A percentile compares a stretch with the other conserved stretches of the same genome.
Conservation (phyloP, 2,113 vertebrate genomes). For the Trematocara stigmaticum region DNA sequence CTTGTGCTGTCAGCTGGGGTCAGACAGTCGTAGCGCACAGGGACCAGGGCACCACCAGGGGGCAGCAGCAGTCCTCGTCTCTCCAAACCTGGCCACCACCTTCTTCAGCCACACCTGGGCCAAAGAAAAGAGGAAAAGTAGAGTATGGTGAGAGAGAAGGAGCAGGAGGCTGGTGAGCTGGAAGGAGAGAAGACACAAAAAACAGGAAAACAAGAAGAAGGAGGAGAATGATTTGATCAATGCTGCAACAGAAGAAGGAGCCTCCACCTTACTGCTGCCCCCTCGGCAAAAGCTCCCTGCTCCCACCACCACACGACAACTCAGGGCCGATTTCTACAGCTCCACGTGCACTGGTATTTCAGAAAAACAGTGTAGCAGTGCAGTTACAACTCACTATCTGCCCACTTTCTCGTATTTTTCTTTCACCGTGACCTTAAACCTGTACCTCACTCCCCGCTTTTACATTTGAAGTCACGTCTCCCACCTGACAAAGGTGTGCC, state of each 20-base stretch:
- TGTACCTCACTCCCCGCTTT: constrained; percentile 35
- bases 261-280: constrained; percentile 53
- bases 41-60: constrained; percentile 57
- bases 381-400: constrained; percentile 61
- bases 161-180: constrained; percentile 46
- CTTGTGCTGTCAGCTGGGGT: constrained; percentile 36
- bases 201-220: neutral
- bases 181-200: constrained; percentile 11
- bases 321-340: constrained; percentile 81
- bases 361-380: constrained; percentile 74
- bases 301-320: constrained; percentile 70
- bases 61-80: constrained; percentile 58
- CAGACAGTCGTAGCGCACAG: constrained; percentile 42
- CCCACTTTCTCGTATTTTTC: neutral
- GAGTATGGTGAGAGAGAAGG: constrained; percentile 41
- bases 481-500: constrained; percentile 1
- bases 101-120: constrained; percentile 69
- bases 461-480: neutral
- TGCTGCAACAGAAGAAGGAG: neutral
- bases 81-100: constrained; percentile 73
- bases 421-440: neutral
- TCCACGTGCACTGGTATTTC: constrained; percentile 67
- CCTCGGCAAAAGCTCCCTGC: constrained; percentile 61
- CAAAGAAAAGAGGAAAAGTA: constrained; percentile 1
- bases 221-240: constrained; percentile 10